phyloP scores from a whole-genome alignment of 2,888 invertebrate species.

The Latrodectus elegans region DNA sequence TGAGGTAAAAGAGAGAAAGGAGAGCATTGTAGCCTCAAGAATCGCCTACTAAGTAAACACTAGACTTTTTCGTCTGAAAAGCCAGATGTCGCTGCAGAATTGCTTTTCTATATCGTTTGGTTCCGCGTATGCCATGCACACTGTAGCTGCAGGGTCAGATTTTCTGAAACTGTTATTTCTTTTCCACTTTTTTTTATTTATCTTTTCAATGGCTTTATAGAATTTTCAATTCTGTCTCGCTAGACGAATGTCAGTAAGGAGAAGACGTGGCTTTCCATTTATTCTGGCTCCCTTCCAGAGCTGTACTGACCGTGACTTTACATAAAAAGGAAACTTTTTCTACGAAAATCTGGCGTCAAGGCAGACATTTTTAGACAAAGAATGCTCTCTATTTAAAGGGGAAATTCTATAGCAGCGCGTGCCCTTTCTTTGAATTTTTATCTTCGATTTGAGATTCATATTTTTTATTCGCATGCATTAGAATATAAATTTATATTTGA shows the following conservation, averaged over 20 bases:
- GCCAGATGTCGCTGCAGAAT: constrained; percentile 28
- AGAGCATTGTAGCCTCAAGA: constrained; percentile 26
- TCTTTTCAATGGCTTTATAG: constrained; percentile 12
- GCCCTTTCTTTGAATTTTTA: no score
- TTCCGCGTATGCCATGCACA: constrained; percentile 17
- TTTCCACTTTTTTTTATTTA: constrained; percentile 5
- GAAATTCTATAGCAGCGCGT: no score
- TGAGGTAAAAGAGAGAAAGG: constrained; percentile 23
- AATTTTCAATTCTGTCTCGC: constrained; percentile 31
- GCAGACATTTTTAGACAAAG: neutral
- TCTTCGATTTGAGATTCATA: neutral
- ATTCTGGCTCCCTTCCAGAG: constrained; percentile 19
- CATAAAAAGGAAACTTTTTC: constrained; percentile 24
- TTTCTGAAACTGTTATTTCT: constrained; percentile 16
- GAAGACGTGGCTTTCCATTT: constrained; percentile 7
- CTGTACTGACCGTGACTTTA: constrained; percentile 31
- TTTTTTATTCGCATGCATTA: neutral
- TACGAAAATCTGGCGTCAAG: constrained; percentile 24
- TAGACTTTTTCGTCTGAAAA: constrained; percentile 11
- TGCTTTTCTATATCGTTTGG: constrained; percentile 28
- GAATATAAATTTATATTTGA: neutral
- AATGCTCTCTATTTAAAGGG: neutral
- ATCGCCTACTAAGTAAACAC: constrained; percentile 27
- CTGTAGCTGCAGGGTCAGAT: neutral
- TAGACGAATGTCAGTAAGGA: constrained; percentile 15